These are phyloP conservation scores for Ostrea denselamellosa DNA, from an alignment of 1,140 invertebrate genomes.

Conservation along the genomic window DNA sequence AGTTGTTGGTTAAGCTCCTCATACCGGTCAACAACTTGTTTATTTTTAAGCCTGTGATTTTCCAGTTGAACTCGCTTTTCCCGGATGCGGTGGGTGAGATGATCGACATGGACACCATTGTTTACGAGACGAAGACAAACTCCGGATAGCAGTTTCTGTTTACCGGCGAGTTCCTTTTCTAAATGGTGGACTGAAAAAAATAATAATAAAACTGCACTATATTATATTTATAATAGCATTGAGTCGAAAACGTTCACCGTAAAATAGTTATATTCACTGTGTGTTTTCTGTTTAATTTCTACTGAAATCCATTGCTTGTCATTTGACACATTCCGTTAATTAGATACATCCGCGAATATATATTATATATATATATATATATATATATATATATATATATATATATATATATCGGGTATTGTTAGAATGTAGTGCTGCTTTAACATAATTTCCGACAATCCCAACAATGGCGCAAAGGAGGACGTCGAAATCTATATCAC, in stretches of 20 bases:
- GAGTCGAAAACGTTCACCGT: no score
- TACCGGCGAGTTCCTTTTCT: neutral
- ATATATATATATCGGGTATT: no score
- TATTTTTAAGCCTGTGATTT: neutral
- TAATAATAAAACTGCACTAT: neutral
- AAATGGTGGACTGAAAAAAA: constrained; percentile 17
- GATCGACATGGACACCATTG: neutral
- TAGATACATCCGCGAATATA: neutral
- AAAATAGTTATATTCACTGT: no score
- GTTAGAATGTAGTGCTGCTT: no score
- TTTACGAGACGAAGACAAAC: constrained; percentile 2
- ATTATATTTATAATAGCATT: no score
- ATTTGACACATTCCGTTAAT: no score
- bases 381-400: neutral
- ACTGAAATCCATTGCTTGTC: no score
- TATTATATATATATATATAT: neutral
- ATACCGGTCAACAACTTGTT: constrained; percentile 8
- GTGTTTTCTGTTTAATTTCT: no score
- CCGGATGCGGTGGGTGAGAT: constrained; percentile 5
- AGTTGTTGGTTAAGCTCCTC: neutral
- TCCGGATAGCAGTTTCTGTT: constrained; percentile 20
- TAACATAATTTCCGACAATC: no score
- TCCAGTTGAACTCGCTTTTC: constrained; percentile 20
- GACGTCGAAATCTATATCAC: no score
- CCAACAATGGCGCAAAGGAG: no score